Evolutionary conservation across 1,140 invertebrate genomes (phyloP).

Genomic region (Laupala kohalensis): DNA sequence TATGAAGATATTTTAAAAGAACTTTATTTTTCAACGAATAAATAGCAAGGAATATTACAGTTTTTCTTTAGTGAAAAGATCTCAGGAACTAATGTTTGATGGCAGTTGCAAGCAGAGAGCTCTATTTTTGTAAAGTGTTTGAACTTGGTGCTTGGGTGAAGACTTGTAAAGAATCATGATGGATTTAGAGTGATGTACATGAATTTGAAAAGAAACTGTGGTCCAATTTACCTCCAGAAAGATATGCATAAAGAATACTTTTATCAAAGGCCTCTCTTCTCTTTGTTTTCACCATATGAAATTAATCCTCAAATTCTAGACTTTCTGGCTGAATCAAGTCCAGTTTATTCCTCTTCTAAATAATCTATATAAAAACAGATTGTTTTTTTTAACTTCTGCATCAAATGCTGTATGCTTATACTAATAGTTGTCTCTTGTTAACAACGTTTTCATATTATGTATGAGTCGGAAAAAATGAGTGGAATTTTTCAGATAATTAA

Average conservation of each 20-base stretch:
- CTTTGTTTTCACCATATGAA: background rate
- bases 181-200: background rate
- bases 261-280: background rate
- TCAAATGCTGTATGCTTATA: too few species aligned
- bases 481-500: too few species aligned
- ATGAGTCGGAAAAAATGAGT: too few species aligned
- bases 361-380: background rate
- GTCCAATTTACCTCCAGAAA: slow-evolving; percentile 1
- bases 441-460: too few species aligned
- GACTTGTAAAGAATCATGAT: background rate
- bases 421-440: too few species aligned
- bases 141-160: slow-evolving; percentile 11
- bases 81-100: slow-evolving; percentile 10
- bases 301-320: background rate
- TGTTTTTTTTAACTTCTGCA: background rate
- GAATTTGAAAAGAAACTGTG: slow-evolving; percentile 1
- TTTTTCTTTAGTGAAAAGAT: slow-evolving; percentile 10
- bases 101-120: slow-evolving; percentile 8
- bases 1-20: background rate
- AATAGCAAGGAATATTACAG: slow-evolving; percentile 5
- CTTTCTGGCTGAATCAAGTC: background rate
- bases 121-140: slow-evolving; percentile 13
- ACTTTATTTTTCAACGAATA: slow-evolving; percentile 6
- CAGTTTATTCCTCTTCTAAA: background rate
- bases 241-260: background rate